These are phyloP conservation scores for Leptinotarsa juncta DNA, from an alignment of 2,888 invertebrate genomes.

Conservation along the genomic window DNA sequence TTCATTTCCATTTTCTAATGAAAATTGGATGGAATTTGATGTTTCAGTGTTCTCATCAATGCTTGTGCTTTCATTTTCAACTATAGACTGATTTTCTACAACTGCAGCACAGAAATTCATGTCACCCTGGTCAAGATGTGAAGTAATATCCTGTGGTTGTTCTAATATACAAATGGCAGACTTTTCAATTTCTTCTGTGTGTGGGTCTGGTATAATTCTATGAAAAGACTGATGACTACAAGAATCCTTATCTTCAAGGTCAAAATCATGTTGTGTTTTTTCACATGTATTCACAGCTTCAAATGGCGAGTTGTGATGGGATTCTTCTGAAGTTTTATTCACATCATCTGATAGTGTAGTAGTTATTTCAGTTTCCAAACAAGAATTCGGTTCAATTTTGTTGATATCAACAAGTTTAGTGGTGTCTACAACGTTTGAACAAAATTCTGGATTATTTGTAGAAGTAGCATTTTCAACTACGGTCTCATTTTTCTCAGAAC, in stretches of 20 bases:
- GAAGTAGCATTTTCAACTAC: background rate
- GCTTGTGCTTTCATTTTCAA: background rate
- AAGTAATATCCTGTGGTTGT: background rate
- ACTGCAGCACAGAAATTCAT: background rate
- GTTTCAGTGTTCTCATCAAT: background rate
- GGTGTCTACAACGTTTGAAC: background rate
- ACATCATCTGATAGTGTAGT: background rate
- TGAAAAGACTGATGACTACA: background rate
- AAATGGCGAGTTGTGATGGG: no score
- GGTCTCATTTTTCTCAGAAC: background rate
- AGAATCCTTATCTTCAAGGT: background rate
- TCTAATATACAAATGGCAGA: background rate
- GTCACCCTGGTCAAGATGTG: background rate
- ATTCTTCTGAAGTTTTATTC: background rate
- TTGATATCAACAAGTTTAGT: background rate
- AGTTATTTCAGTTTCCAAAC: background rate
- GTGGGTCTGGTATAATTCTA: background rate
- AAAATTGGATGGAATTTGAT: background rate
- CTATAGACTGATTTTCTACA: background rate
- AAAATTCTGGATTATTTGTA: background rate
- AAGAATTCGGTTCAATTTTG: background rate
- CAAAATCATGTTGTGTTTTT: background rate
- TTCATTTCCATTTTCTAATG: no score
- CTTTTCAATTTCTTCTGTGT: background rate
- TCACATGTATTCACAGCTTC: background rate